A percentile compares a stretch with the other conserved stretches of the same genome.
Evolutionary conservation across 2,113 vertebrate genomes (phyloP).

Genomic region (Nesogale talazaci): DNA sequence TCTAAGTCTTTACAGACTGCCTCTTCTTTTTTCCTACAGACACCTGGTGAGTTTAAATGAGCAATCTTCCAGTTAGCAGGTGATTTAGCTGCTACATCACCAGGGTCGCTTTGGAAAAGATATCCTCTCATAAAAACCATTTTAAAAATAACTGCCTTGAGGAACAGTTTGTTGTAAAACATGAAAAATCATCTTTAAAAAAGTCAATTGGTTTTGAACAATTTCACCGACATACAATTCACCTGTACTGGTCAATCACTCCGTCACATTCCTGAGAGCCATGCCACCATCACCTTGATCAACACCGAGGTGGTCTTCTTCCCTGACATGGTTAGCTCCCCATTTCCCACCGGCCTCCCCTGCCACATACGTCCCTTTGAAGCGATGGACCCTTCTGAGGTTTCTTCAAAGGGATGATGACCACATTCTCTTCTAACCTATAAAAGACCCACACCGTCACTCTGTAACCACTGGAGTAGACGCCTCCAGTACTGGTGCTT

Average conservation of each 20-base stretch:
- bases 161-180: neutral
- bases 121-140: neutral
- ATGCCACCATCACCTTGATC: no score
- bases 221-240: no score
- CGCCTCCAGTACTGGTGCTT: neutral
- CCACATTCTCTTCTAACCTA: neutral
- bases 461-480: neutral
- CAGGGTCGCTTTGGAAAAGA: neutral
- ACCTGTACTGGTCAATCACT: no score
- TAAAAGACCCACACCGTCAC: neutral
- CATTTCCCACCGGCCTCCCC: no score
- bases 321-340: no score
- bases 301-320: no score
- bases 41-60: neutral
- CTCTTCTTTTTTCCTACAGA: neutral
- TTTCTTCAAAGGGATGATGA: neutral
- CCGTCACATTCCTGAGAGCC: no score
- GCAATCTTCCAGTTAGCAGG: neutral
- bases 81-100: neutral
- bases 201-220: neutral
- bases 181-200: slow-evolving; percentile 8
- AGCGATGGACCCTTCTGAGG: no score
- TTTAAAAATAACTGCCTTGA: neutral
- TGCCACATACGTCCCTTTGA: no score
- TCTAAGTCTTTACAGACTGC: neutral